phyloP scores from a whole-genome alignment of 2,888 invertebrate genomes.

The Machimus atricapillus region DNA sequence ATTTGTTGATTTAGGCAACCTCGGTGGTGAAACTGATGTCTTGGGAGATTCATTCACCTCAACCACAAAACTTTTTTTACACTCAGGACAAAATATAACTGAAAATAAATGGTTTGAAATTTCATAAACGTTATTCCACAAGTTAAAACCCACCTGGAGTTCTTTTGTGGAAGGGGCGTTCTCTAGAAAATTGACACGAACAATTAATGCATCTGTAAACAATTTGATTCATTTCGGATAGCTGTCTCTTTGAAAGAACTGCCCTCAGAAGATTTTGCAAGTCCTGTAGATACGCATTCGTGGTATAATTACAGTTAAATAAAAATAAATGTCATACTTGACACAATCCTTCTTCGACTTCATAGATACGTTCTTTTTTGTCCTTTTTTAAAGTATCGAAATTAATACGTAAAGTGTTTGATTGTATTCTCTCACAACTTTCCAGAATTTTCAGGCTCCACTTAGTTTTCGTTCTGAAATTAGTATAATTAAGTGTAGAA shows the following conservation, averaged over 20 bases:
- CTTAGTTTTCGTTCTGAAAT: conserved; percentile 58
- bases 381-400: conserved; percentile 70
- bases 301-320: background rate
- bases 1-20: background rate
- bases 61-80: conserved; percentile 67
- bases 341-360: conserved; percentile 66
- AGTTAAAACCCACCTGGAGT: conserved; percentile 51
- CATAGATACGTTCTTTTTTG: conserved; percentile 67
- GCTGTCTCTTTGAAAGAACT: conserved; percentile 63
- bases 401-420: conserved; percentile 65
- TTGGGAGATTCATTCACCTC: conserved; percentile 54
- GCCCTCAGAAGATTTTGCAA: conserved; percentile 61
- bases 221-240: conserved; percentile 64
- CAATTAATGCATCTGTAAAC: conserved; percentile 71
- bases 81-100: conserved; percentile 66
- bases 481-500: background rate
- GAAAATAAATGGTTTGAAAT: background rate
- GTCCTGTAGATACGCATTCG: background rate
- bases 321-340: conserved; percentile 59
- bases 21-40: conserved; percentile 49
- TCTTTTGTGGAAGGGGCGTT: conserved; percentile 54
- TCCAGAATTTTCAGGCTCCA: conserved; percentile 66
- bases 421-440: conserved; percentile 63
- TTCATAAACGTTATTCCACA: background rate
- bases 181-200: conserved; percentile 67